Percentiles rank a stretch among this genome's conserved stretches.
Evolutionary conservation across 2,113 vertebrate species (phyloP).

Genomic region (Pogona vitticeps): DNA sequence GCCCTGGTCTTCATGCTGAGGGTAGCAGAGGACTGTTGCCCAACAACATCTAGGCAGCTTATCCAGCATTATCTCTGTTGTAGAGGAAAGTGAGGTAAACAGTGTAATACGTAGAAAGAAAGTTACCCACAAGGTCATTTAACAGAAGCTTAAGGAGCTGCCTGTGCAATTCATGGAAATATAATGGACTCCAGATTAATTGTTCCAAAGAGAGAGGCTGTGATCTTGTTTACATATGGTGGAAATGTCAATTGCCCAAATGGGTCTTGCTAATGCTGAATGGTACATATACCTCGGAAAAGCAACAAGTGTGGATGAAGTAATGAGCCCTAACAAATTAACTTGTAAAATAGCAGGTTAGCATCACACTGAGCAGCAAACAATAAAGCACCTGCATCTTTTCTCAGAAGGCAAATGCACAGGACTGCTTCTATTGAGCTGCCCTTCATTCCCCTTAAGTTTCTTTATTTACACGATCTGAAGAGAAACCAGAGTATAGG

Average conservation of each 20-base stretch:
- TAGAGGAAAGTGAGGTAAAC: neutral
- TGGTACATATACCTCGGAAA: neutral
- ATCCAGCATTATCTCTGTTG: neutral
- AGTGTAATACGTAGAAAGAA: neutral
- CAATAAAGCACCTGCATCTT: neutral
- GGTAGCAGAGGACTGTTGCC: neutral
- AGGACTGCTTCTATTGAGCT: neutral
- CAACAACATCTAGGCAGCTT: neutral
- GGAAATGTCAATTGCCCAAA: neutral
- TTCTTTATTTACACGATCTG: no score
- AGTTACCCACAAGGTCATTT: neutral
- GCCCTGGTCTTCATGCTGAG: neutral
- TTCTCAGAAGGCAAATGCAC: neutral
- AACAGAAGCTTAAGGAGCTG: neutral
- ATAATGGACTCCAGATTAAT: constrained; percentile 1
- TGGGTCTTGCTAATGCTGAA: neutral
- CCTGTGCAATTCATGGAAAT: neutral
- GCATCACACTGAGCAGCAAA: neutral
- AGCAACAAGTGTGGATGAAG: neutral
- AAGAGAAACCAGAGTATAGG: no score
- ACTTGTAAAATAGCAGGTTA: constrained; percentile 13
- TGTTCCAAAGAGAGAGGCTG: neutral
- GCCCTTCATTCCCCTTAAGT: neutral
- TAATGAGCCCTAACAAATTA: constrained; percentile 4
- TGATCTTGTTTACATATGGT: neutral